Evolutionary conservation across 2,113 vertebrate species (phyloP).

Genomic region (Trachemys scripta): DNA sequence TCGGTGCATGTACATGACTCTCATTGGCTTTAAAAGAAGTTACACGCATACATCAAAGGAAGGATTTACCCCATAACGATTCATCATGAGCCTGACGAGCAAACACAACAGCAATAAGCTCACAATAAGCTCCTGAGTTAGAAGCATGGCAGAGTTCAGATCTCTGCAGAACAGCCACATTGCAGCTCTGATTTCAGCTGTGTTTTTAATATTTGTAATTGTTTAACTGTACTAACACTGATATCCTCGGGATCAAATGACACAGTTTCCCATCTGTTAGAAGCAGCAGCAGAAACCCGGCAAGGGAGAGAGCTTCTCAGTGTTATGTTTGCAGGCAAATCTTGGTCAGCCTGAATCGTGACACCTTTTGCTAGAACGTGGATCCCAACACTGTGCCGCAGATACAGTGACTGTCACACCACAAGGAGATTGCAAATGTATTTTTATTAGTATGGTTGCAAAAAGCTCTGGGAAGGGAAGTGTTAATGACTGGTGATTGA

Average conservation of each 20-base stretch:
- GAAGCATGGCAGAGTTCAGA: slow-evolving; percentile 10
- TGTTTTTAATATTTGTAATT: slow-evolving; percentile 36
- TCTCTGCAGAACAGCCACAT: slow-evolving; percentile 28
- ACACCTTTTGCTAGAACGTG: slow-evolving; percentile 11
- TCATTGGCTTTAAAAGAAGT: slow-evolving; percentile 76
- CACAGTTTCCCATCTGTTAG: background rate
- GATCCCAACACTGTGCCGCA: background rate
- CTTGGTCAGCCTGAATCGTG: slow-evolving; percentile 40
- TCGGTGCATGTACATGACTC: slow-evolving; percentile 69
- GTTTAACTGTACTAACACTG: background rate
- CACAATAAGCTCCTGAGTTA: slow-evolving; percentile 43
- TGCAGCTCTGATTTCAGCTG: slow-evolving; percentile 38
- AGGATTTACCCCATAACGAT: slow-evolving; percentile 74
- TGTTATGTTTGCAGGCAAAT: background rate
- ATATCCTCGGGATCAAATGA: background rate
- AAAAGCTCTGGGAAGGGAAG: slow-evolving; percentile 82
- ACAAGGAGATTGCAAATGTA: slow-evolving; percentile 37
- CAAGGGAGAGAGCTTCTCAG: background rate
- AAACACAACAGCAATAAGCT: slow-evolving; percentile 73
- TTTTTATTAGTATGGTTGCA: slow-evolving; percentile 43
- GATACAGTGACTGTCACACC: slow-evolving; percentile 9
- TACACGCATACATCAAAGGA: slow-evolving; percentile 78
- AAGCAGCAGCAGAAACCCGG: background rate
- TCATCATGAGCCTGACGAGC: slow-evolving; percentile 67
- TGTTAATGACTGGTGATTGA: slow-evolving; percentile 90